These are phyloP conservation scores for Cervus canadensis DNA, from an alignment of 2,113 vertebrate species.

Conservation along the genomic window DNA sequence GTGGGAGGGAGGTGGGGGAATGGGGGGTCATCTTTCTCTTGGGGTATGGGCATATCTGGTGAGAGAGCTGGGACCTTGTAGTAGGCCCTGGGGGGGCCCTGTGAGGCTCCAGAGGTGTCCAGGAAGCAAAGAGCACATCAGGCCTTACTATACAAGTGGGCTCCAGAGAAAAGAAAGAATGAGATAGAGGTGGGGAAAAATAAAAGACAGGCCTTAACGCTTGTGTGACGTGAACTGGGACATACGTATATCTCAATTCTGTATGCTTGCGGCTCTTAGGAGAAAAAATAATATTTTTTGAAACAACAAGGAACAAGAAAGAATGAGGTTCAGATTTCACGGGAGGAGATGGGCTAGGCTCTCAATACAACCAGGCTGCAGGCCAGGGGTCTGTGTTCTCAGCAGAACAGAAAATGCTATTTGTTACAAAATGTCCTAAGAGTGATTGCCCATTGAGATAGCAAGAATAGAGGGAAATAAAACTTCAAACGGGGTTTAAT, in stretches of 20 bases:
- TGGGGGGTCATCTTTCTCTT: neutral
- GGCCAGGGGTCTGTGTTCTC: constrained; percentile 44
- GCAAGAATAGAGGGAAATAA: constrained; percentile 64
- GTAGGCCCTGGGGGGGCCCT: neutral
- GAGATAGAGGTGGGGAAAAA: neutral
- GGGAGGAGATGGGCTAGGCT: neutral
- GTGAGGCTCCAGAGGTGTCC: neutral
- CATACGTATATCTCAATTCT: neutral
- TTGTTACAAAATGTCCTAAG: constrained; percentile 77
- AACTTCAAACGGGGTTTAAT: constrained; percentile 74
- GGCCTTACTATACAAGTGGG: neutral
- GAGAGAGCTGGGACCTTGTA: neutral
- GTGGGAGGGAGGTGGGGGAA: neutral
- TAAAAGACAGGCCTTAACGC: neutral
- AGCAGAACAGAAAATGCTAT: constrained; percentile 69
- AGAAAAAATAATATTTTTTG: neutral
- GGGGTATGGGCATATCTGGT: neutral
- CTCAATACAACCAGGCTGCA: neutral
- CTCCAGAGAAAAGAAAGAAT: neutral
- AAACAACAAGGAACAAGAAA: neutral
- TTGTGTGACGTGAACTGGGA: neutral
- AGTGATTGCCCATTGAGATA: constrained; percentile 78
- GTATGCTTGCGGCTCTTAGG: neutral
- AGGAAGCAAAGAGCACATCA: neutral
- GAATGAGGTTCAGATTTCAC: neutral